Evolutionary conservation across 2,888 invertebrate species (phyloP).

Genomic region (Diabrotica balteata): DNA sequence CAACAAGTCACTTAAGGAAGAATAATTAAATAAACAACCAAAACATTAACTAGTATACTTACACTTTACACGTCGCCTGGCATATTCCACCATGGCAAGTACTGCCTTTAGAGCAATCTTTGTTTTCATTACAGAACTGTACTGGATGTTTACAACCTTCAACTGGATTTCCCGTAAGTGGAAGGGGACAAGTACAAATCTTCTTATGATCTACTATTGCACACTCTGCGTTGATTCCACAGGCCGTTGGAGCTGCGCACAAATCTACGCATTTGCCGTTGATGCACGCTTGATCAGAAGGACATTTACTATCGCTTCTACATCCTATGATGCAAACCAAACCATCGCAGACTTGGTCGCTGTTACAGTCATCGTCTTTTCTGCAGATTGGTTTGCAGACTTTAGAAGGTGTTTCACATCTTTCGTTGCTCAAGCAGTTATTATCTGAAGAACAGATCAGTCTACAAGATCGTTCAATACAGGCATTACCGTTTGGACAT

Average conservation of each 20-base stretch:
- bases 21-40: no score
- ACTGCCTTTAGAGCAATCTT: slow-evolving; percentile 73
- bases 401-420: slow-evolving; percentile 72
- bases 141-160: slow-evolving; percentile 75
- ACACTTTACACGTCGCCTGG: slow-evolving; percentile 79
- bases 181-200: slow-evolving; percentile 75
- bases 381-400: slow-evolving; percentile 86
- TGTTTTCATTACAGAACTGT: slow-evolving; percentile 68
- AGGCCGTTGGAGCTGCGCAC: slow-evolving; percentile 78
- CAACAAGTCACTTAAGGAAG: no score
- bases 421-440: slow-evolving; percentile 84
- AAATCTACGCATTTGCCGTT: slow-evolving; percentile 81
- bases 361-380: slow-evolving; percentile 84
- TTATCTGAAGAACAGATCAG: slow-evolving; percentile 78
- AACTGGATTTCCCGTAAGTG: slow-evolving; percentile 77
- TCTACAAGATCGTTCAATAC: slow-evolving; percentile 77
- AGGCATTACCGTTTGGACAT: slow-evolving; percentile 71
- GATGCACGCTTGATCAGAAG: slow-evolving; percentile 74
- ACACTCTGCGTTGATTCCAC: slow-evolving; percentile 85
- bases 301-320: slow-evolving; percentile 80
- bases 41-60: slow-evolving; percentile 44
- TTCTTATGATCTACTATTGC: slow-evolving; percentile 74
- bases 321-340: slow-evolving; percentile 83
- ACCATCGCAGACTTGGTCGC: slow-evolving; percentile 86
- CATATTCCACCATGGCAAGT: slow-evolving; percentile 82